phyloP scores from a whole-genome alignment of 2,888 invertebrate species.

The Lasioglossum zephyrum region DNA sequence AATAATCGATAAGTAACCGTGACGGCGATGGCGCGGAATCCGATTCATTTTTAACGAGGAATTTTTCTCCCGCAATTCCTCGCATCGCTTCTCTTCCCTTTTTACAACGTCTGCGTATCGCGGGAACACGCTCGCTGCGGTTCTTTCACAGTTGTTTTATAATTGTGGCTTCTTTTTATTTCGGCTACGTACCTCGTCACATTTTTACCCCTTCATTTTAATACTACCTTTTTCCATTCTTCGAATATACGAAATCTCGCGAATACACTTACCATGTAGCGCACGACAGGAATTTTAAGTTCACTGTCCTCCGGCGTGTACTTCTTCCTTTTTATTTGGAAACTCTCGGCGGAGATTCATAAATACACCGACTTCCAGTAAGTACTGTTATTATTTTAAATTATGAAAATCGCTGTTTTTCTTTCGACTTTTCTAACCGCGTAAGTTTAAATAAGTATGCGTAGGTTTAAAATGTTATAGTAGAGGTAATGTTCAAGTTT shows the following conservation, averaged over 20 bases:
- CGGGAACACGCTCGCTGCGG: not conserved
- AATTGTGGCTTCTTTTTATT: not conserved
- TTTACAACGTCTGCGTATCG: not conserved
- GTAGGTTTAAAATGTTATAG: too few species aligned
- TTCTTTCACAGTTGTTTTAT: not conserved
- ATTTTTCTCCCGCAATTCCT: slow-evolving; percentile 13
- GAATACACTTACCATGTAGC: not conserved
- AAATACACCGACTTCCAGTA: too few species aligned
- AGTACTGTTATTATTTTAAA: too few species aligned
- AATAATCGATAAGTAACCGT: slow-evolving; percentile 50
- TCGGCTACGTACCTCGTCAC: not conserved
- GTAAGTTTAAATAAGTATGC: too few species aligned
- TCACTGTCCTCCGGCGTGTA: not conserved
- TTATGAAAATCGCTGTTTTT: too few species aligned
- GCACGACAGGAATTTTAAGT: not conserved
- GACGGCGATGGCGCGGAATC: slow-evolving; percentile 15
- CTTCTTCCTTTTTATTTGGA: not conserved
- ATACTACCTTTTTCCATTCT: not conserved
- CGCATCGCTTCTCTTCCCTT: not conserved
- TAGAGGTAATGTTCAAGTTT: too few species aligned
- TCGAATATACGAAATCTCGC: not conserved
- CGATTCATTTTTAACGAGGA: slow-evolving; percentile 45
- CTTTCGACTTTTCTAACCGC: too few species aligned
- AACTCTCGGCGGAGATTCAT: not conserved
- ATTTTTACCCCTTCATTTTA: not conserved